Conservation (phyloP, 1,140 invertebrate species). For the Ruditapes philippinarum region DNA sequence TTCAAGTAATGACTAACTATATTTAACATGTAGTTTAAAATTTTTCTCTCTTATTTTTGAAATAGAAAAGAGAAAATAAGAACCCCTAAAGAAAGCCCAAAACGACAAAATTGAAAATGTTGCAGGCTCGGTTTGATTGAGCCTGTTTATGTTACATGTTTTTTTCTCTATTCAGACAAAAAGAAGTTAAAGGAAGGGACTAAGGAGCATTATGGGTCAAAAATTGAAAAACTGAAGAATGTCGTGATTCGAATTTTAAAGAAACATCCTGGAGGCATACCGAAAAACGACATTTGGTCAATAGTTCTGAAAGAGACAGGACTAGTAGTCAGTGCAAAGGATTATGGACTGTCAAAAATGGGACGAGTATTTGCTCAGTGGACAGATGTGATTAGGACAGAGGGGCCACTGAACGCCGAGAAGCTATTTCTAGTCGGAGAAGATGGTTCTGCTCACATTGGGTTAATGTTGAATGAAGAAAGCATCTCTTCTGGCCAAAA, state of each 20-base stretch:
- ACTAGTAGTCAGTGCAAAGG: background rate
- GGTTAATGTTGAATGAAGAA: too few relatives aligned
- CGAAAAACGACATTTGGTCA: constrained; percentile 9
- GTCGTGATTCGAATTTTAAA: background rate
- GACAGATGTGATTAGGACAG: background rate
- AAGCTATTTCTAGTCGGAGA: background rate
- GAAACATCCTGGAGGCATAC: background rate
- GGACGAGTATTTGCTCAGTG: background rate
- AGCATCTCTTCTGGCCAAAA: too few relatives aligned
- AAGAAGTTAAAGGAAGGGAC: background rate
- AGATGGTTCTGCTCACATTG: background rate
- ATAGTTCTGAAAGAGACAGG: background rate
- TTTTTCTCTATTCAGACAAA: background rate
- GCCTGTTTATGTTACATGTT: too few relatives aligned
- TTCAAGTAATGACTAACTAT: too few relatives aligned
- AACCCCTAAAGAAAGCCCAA: too few relatives aligned
- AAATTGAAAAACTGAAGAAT: background rate
- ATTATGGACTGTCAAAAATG: background rate
- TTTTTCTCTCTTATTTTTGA: too few relatives aligned
- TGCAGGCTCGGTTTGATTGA: too few relatives aligned
- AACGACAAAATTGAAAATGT: too few relatives aligned
- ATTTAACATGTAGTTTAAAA: too few relatives aligned
- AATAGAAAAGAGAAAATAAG: too few relatives aligned
- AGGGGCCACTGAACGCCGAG: background rate
- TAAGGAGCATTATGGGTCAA: background rate